Evolutionary conservation across 1,140 invertebrate genomes (phyloP).

Genomic region (Zaprionus lachaisei): DNA sequence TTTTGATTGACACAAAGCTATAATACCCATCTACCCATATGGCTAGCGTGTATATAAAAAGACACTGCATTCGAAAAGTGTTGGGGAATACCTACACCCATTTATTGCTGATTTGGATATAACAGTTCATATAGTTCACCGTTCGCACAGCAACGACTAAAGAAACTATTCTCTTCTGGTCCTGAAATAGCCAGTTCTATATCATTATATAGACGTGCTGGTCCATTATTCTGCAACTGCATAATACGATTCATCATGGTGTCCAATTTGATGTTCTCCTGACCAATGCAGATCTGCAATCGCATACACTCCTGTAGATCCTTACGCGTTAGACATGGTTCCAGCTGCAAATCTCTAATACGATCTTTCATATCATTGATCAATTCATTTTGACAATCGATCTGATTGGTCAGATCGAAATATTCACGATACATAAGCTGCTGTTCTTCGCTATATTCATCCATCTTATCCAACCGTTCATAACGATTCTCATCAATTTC

Average conservation of each 20-base stretch:
- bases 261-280: constrained; percentile 45
- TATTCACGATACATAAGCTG: constrained; percentile 56
- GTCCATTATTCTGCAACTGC: constrained; percentile 59
- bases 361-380: constrained; percentile 42
- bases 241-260: constrained; percentile 52
- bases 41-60: too few species aligned
- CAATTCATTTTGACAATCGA: constrained; percentile 52
- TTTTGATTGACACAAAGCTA: too few species aligned
- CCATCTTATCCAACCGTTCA: constrained; percentile 39
- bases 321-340: constrained; percentile 30
- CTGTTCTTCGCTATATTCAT: constrained; percentile 52
- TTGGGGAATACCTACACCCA: too few species aligned
- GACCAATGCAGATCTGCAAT: constrained; percentile 38
- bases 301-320: constrained; percentile 32
- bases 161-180: constrained; percentile 2
- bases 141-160: neutral
- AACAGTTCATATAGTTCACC: too few species aligned
- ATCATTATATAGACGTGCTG: constrained; percentile 38
- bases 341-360: neutral
- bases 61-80: too few species aligned
- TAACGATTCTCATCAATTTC: constrained; percentile 43
- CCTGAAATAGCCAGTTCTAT: constrained; percentile 44
- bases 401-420: constrained; percentile 48
- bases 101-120: too few species aligned
- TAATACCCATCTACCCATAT: too few species aligned